Base-by-base conservation (phyloP, 2,888 invertebrate genomes). In the Rhorus exstirpatorius region DNA sequence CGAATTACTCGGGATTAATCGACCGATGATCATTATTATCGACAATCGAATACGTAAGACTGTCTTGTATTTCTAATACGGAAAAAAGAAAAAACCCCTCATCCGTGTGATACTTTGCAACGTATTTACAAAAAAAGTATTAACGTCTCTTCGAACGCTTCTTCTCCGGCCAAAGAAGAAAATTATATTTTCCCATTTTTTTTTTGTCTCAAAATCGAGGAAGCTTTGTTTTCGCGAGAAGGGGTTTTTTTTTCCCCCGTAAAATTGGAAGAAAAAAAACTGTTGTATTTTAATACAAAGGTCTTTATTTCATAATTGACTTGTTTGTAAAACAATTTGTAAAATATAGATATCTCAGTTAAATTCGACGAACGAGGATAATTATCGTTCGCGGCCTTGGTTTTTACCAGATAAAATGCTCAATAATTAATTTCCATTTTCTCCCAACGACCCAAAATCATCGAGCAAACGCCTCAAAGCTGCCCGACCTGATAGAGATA, bases 401-500 rank as follows among this genome's bases (percentile, higher is more conserved):
- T 21, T 79, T 83, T 67, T 51, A 84, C 46, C 75, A 44, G 53
- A 21, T 4, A n/a, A 17, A 10, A 14, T 12, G 0, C 19, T 17
- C 24, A 17, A 26, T 35, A n/a, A 6, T 17, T 51, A 53, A 49
- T 19, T 44, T 24, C 21, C 26, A 14, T 49, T 14, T 14, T n/a
- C n/a, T n/a, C n/a, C n/a, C 17, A 49, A 4, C 14, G 10, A 44
- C 1, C 19, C 8, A 17, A 49, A 12, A n/a, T 24, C 12, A 38
- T n/a, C n/a, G n/a, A 10, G 6, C n/a, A 12, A 26, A 63, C 14
- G 10, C 35, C 81, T 90, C 88, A 90, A 35, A 95, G 93, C 87
- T 95, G 95, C 78, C 94, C 93, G 19, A 97, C 95, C 94, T 99
- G 98, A 90, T 96, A 95, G 81, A 98, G 93, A 93, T 99, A 99